Base-by-base conservation (phyloP, 2,888 invertebrate genomes). In the Ypsolopha sequella region DNA sequence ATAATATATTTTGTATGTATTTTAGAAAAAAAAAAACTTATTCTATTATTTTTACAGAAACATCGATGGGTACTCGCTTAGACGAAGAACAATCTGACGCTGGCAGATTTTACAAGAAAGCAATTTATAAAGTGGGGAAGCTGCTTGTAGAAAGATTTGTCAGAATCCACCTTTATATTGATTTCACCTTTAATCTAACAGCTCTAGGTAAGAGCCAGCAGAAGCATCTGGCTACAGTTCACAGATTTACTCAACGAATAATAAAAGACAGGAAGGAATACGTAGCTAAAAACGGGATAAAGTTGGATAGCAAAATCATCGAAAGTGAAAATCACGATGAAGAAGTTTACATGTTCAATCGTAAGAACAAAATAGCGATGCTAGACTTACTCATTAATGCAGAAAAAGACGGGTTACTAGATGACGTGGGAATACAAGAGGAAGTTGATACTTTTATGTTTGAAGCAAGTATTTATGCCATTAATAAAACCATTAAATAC, bases 41-140 rank as follows among this genome's bases (percentile, higher is more conserved):
- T 36, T 10, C 10, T 34, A 9, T 24, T 53, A 38, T 3, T 51
- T 47, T 55, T 75, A 52, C 58, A 89, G 89, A 89, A 80, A 89
- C 90, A 14, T 92, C 94, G 1, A 91, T 94, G 91, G 94, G 94
- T 2, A 88, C 89, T 0, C 84, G 87, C 53, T 74, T 93, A 8
- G 75, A 81, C 50, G 74, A 79, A 45, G 80, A 88, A 47, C 65
- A 72, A 14, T 61, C 74, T 1, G 55, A 63, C 1, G 68, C 66
- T 24, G 85, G 88, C n/a, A 77, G 75, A 41, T 73, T 76, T 36
- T 93, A 92, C 64, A 88, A 91, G 51, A 62, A 81, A 9, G 87
- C 90, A 41, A 87, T 92, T 51, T 78, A 88, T 54, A 66, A 70
- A 4, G 61, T 90, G 6, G 87, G 84, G 52, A 54, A 62, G 9